Evolutionary conservation across 2,113 vertebrate genomes (phyloP).

Genomic region (Pungitius pungitius): DNA sequence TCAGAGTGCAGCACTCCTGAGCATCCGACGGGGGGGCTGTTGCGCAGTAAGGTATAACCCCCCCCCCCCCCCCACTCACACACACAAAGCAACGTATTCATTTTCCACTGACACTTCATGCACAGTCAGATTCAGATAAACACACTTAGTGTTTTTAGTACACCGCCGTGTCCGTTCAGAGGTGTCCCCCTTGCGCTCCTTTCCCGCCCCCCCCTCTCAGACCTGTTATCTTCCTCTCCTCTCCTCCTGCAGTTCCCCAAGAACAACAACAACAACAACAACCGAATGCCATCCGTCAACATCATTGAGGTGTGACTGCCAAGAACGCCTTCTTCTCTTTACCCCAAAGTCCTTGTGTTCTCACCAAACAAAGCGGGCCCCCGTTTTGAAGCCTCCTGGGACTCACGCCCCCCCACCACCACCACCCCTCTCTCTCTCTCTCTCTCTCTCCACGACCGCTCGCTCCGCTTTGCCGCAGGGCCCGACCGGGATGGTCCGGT

Average conservation of each 20-base stretch:
- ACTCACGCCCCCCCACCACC: too few relatives aligned
- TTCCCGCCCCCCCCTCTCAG: slow-evolving; percentile 42
- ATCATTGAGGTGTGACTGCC: slow-evolving; percentile 80
- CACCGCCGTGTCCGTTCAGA: slow-evolving; percentile 1
- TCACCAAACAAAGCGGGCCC: slow-evolving; percentile 45
- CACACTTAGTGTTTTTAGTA: slow-evolving; percentile 11
- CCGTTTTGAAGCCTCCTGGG: slow-evolving; percentile 30
- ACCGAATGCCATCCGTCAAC: slow-evolving; percentile 78
- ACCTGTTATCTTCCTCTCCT: slow-evolving; percentile 45
- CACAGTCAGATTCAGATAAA: slow-evolving; percentile 1
- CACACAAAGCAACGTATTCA: slow-evolving; percentile 40
- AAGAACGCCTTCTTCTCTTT: slow-evolving; percentile 49
- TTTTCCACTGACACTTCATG: too few relatives aligned
- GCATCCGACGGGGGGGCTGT: slow-evolving; percentile 90
- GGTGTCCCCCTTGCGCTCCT: too few relatives aligned
- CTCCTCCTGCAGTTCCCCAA: slow-evolving; percentile 71
- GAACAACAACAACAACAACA: slow-evolving; percentile 76
- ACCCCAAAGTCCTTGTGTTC: slow-evolving; percentile 53
- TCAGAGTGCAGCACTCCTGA: slow-evolving; percentile 96
- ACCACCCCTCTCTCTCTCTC: too few relatives aligned
- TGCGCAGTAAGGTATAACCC: slow-evolving; percentile 91
- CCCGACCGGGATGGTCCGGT: too few relatives aligned
- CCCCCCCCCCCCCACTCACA: slow-evolving; percentile 32
- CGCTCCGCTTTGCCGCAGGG: slow-evolving; percentile 33
- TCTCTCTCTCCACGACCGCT: slow-evolving; percentile 10